phyloP scores from a whole-genome alignment of 37 sponge, comb jelly and placozoan genomes.

The Axinella damicornis region DNA sequence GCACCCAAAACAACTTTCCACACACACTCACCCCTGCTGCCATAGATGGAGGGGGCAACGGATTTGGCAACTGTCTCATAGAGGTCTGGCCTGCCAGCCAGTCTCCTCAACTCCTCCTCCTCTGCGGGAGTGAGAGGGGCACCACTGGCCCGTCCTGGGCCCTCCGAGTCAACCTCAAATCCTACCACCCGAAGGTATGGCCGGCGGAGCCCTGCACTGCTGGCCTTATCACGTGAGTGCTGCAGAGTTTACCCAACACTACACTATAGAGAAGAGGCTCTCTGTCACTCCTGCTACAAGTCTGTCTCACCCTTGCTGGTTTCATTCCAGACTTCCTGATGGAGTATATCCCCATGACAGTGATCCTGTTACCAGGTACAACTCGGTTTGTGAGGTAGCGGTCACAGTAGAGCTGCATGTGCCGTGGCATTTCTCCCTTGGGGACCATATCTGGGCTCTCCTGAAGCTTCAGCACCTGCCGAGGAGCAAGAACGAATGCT shows the following conservation, averaged over 20 bases:
- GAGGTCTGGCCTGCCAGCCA: constrained; percentile 89
- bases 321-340: constrained; percentile 83
- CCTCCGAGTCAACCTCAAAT: constrained; percentile 87
- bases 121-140: constrained; percentile 86
- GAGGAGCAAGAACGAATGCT: too few relatives aligned
- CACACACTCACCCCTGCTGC: constrained; percentile 76
- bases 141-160: constrained; percentile 83
- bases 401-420: constrained; percentile 96
- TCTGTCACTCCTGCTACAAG: too few relatives aligned
- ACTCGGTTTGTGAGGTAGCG: constrained; percentile 90
- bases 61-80: constrained; percentile 78
- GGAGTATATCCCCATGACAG: constrained; percentile 94
- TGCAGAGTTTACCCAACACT: too few relatives aligned
- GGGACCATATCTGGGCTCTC: constrained; percentile 98
- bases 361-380: constrained; percentile 97
- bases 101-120: constrained; percentile 86
- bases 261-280: too few relatives aligned
- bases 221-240: constrained; percentile 40
- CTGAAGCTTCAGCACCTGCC: constrained; percentile 92
- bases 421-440: constrained; percentile 97
- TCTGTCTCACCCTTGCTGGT: constrained; percentile 55
- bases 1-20: too few relatives aligned
- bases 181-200: constrained; percentile 98
- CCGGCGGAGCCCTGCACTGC: constrained; percentile 91
- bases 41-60: constrained; percentile 99